Percentiles rank a stretch among this genome's conserved stretches.
Evolutionary conservation across 2,797 vertebrate species (phyloP).

Genomic region (Danio aesculapii): DNA sequence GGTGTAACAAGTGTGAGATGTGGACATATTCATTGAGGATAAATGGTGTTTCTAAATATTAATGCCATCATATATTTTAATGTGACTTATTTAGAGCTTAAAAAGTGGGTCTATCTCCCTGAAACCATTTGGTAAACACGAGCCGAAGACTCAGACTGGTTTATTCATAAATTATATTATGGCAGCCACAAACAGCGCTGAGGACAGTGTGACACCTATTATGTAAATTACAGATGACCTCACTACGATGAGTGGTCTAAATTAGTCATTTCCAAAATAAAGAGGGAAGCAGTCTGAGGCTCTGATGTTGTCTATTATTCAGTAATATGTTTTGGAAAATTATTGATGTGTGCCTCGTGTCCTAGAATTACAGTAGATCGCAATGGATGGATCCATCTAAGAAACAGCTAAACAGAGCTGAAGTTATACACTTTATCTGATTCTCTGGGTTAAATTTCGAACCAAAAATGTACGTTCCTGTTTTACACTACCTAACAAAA

Average conservation of each 20-base stretch:
- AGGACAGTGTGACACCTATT: slow-evolving; percentile 31
- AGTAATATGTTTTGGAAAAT: not conserved
- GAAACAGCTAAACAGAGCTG: not conserved
- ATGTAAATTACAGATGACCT: slow-evolving; percentile 49
- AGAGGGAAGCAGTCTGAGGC: slow-evolving; percentile 8
- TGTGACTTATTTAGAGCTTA: not conserved
- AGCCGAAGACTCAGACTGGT: not conserved
- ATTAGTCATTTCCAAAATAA: slow-evolving; percentile 21
- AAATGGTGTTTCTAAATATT: not conserved
- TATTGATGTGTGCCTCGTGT: not conserved
- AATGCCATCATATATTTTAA: not conserved
- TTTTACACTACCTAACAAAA: no score
- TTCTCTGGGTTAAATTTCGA: not conserved
- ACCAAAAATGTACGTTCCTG: not conserved
- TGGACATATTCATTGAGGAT: not conserved
- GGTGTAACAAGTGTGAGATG: not conserved
- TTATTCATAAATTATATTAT: slow-evolving; percentile 18
- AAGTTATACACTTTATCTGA: not conserved
- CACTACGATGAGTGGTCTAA: slow-evolving; percentile 1
- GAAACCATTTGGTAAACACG: slow-evolving; percentile 7
- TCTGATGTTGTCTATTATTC: not conserved
- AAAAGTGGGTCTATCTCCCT: not conserved
- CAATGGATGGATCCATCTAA: not conserved
- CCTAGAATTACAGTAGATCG: not conserved
- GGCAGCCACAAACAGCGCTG: slow-evolving; percentile 6